A percentile compares a stretch with the other conserved stretches of the same genome.
phyloP scores from a whole-genome alignment of 2,797 vertebrate species.

The Poecilia gillii region DNA sequence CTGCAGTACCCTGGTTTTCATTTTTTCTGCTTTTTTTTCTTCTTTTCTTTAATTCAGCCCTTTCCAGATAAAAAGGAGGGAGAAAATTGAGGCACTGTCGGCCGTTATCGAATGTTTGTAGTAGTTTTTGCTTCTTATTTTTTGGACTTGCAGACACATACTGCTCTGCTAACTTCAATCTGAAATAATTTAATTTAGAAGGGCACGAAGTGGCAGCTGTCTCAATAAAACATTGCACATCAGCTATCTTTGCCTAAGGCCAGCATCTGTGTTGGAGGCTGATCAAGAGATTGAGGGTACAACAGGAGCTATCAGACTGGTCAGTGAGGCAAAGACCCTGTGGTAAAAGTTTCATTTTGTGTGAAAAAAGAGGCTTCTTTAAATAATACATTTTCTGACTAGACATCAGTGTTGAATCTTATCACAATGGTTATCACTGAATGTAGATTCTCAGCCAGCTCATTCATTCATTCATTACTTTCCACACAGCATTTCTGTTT shows the following conservation, averaged over 20 bases:
- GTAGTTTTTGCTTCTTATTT: neutral
- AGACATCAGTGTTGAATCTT: neutral
- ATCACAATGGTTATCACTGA: neutral
- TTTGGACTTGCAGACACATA: conserved; percentile 1
- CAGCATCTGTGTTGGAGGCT: conserved; percentile 19
- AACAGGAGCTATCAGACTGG: conserved; percentile 34
- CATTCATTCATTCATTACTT: neutral
- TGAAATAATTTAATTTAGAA: conserved; percentile 24
- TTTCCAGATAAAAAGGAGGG: neutral
- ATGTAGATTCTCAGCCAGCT: neutral
- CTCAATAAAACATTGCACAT: conserved; percentile 55
- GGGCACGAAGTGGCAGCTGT: conserved; percentile 25
- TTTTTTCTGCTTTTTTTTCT: neutral
- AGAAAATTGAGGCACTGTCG: neutral
- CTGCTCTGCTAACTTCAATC: conserved; percentile 26
- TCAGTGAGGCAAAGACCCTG: conserved; percentile 23
- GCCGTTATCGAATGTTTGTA: neutral
- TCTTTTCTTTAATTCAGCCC: neutral
- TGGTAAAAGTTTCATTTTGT: neutral
- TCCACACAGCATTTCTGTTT: neutral
- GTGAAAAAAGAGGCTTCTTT: conserved; percentile 4
- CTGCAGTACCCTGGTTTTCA: conserved; percentile 9
- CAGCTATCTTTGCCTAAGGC: conserved; percentile 45
- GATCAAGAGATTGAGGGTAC: conserved; percentile 44
- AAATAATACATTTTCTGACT: conserved; percentile 21